Conservation (phyloP, 2,113 vertebrate species). For the Brachionichthys hirsutus region DNA sequence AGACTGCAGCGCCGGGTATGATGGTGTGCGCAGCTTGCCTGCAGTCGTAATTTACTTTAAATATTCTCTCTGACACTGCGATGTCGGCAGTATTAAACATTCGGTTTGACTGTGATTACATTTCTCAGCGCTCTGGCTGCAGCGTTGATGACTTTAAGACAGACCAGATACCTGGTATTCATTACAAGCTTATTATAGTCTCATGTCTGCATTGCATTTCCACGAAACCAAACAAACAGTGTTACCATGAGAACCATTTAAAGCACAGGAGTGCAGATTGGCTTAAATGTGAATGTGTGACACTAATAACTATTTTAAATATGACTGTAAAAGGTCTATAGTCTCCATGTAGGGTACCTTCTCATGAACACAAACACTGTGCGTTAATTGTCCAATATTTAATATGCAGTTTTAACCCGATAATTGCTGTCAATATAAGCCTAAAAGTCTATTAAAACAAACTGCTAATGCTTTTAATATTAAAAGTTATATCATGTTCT, state of each 20-base stretch:
- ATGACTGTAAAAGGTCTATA: neutral
- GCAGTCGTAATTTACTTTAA: constrained; percentile 46
- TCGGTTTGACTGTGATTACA: constrained; percentile 58
- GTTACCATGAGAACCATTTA: constrained; percentile 48
- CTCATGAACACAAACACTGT: neutral
- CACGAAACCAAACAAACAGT: constrained; percentile 61
- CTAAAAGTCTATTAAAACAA: no score
- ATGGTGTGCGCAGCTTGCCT: neutral
- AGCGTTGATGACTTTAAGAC: constrained; percentile 43
- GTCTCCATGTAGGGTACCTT: neutral
- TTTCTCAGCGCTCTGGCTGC: constrained; percentile 50
- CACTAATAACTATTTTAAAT: neutral
- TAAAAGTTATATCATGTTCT: no score
- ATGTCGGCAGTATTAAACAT: constrained; percentile 48
- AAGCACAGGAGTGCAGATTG: constrained; percentile 19
- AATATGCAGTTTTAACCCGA: no score
- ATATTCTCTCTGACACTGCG: constrained; percentile 30
- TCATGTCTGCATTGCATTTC: constrained; percentile 45
- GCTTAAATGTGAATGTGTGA: constrained; percentile 12
- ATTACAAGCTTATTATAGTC: constrained; percentile 59
- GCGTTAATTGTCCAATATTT: no score
- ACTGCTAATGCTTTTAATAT: no score
- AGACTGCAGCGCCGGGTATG: constrained; percentile 2
- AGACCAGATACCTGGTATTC: constrained; percentile 57
- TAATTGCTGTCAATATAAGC: no score